Base-by-base conservation (phyloP, 2,888 invertebrate genomes). In the Drosophila algonquin region DNA sequence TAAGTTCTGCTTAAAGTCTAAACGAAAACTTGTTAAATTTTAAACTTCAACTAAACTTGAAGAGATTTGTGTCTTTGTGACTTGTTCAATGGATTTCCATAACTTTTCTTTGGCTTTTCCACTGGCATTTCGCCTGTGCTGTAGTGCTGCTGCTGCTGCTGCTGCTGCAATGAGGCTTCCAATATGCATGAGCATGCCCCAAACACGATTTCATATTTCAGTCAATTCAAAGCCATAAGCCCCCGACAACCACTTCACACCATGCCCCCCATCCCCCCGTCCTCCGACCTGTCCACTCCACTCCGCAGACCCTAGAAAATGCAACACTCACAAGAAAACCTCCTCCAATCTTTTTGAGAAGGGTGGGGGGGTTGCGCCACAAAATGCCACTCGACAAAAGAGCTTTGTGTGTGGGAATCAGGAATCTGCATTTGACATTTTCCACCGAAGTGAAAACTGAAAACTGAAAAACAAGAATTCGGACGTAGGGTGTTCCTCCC, bases 391-490 rank as follows among this genome's bases (percentile, higher is more conserved):
- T 67, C 47, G 60, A 59, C 44, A 24, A 40, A 40, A 40, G 32
- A 51, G 60, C 72, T 50, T 72, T 73, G 62, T 63, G 65, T 52
- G 65, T 67, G 75, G 64, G 69, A 44, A 24, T 40, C 51, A 56
- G 63, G 46, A 63, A 74, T 82, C 69, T 80, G 80, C 69, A 52
- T 76, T 74, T 80, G 86, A 80, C 80, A 81, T 80, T 69, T 76
- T 76, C 54, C 65, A 63, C 61, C 16, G 48, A 12, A 10, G 32
- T 8, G 10, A 24, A 58, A 50, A 67, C 58, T 8, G 10, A 24
- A 58, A 50, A 67, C 58, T 40, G 40, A 40, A 10, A 51, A 12
- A 40, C 5, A 14, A 10, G 30, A 45, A 21, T 27, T 47, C 52
- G 63, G 59, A 35, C 56, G 16, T 60, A 55, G 63, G 63, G 30